Evolutionary conservation across 92 coral and sea anemone genomes (phyloP), one percentile per base, ranked within the genome.

Genomic region (Hydrozoanthus gracilis): DNA sequence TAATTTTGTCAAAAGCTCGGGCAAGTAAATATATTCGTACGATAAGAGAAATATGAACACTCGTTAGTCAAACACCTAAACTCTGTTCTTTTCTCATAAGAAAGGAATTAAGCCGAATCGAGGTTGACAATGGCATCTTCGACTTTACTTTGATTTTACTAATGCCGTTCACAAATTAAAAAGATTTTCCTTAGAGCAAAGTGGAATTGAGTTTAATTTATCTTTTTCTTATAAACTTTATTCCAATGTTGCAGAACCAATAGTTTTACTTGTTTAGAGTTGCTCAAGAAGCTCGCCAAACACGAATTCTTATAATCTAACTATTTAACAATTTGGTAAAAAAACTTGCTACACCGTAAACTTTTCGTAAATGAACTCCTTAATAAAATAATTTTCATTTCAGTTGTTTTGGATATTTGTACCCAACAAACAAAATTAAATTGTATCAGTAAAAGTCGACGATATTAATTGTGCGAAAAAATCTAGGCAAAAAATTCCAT

Each of bases 111-210:
- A 49, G 44, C 4, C 13, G 18, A 47, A 11, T 65, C 8, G 46
- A 18, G 74, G 46, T 66, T 66, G 18, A 70, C 74, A 10, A 80
- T 62, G 51, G 85, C 85, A 74, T 56, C 74, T 48, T 64, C 66
- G 15, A 48, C 17, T 68, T 27, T 65, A 49, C n/a, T 80, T 20
- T 51, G 8, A 2, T 64, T 79, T 80, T 47, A 49, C 15, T 80
- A 18, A 64, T 51, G 62, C 27, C 47, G 56, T 70, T 47, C 58
- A 80, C 44, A 80, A 76, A 76, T 76, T 76, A 52, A 65, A 64
- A 47, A 3, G 17, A 4, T 16, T 8, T 3, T 8, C 18, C 35
- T 80, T 66, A 65, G 66, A 64, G 5, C 73, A 16, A 80, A 12
- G 51, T 35, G 47, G 49, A 80, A 76, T 66, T n/a, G 72, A 16